Base-by-base conservation (phyloP, 2,113 vertebrate species). In the Nothocercus julius region DNA sequence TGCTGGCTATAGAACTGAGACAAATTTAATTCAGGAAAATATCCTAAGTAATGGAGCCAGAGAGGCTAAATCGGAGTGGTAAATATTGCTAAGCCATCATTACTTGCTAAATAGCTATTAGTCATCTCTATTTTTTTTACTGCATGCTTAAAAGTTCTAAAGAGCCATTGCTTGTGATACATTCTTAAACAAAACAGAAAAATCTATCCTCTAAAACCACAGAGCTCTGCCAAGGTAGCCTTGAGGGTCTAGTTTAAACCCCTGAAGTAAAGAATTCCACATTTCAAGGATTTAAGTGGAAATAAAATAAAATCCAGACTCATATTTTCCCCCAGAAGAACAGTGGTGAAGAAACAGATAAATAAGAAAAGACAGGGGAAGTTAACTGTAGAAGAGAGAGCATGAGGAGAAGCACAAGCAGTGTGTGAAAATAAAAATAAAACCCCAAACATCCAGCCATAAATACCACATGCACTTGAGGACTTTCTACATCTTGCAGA, bases 31-130 rank as follows among this genome's bases (percentile, higher is more conserved):
- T 98, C 97, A 92, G 93, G 96, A 97, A 98, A 98, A 97, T 97
- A 97, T 96, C 77, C 96, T 95, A 92, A 95, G 97, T 97, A 97
- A 97, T 95, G 97, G 97, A 97, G 97, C 97, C 97, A 97, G 87
- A 96, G 90, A 97, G 82, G 89, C 96, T 97, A 96, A 97, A 97
- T 97, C 79, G 12, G 94, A 95, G 96, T 85, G 96, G 97, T 98
- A 98, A 98, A 97, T 97, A 97, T 97, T 97, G 96, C 97, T 97
- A 98, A 98, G 97, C 97, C 97, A 97, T 97, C 97, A 97, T 98
- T 98, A 97, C 96, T 97, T 94, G 90, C 96, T 97, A 97, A 98
- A 98, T 85, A 97, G 96, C 96, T 98, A 96, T 98, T 98, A 98
- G 96, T 98, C 97, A 98, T 97, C 95, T 95, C 91, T 94, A 78